Evolutionary conservation across 2,888 invertebrate species (phyloP).

Genomic region (Globia sparganii): DNA sequence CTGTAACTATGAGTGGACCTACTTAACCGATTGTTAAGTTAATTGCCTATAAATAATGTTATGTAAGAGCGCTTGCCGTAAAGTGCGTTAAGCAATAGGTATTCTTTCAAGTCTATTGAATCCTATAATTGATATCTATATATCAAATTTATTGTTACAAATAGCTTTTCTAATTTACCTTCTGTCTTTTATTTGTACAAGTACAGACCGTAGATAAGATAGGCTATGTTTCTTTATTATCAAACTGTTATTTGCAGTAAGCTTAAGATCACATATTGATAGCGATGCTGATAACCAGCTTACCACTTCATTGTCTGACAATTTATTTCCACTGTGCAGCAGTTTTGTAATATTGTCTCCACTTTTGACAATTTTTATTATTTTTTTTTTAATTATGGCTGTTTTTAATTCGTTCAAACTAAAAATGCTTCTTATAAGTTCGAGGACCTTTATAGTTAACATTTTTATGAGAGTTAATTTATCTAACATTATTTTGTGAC

Average conservation of each 20-base stretch:
- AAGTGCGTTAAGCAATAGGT: slow-evolving; percentile 15
- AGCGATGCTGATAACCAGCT: slow-evolving; percentile 81
- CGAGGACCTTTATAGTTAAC: slow-evolving; percentile 82
- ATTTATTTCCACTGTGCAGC: slow-evolving; percentile 79
- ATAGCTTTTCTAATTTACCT: slow-evolving; percentile 60
- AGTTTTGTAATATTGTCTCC: slow-evolving; percentile 78
- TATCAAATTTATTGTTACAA: slow-evolving; percentile 51
- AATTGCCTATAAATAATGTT: slow-evolving; percentile 11
- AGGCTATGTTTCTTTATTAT: slow-evolving; percentile 84
- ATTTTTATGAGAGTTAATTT: slow-evolving; percentile 75
- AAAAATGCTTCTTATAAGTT: slow-evolving; percentile 82
- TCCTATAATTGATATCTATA: slow-evolving; percentile 37
- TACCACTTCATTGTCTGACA: slow-evolving; percentile 79
- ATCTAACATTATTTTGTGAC: slow-evolving; percentile 83
- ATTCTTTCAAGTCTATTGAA: slow-evolving; percentile 13
- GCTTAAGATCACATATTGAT: slow-evolving; percentile 88
- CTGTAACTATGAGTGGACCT: neutral
- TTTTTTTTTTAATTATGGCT: slow-evolving; percentile 80
- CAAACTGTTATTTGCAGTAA: slow-evolving; percentile 86
- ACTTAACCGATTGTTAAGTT: slow-evolving; percentile 9
- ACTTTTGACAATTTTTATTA: slow-evolving; percentile 70
- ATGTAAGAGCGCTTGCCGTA: slow-evolving; percentile 9
- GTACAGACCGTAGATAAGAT: slow-evolving; percentile 84
- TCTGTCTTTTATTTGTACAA: slow-evolving; percentile 73
- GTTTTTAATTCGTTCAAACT: slow-evolving; percentile 77